Evolutionary conservation across 2,797 vertebrate species (phyloP), one percentile per base, ranked within the genome.

Genomic region (Malacoraja senta): DNA sequence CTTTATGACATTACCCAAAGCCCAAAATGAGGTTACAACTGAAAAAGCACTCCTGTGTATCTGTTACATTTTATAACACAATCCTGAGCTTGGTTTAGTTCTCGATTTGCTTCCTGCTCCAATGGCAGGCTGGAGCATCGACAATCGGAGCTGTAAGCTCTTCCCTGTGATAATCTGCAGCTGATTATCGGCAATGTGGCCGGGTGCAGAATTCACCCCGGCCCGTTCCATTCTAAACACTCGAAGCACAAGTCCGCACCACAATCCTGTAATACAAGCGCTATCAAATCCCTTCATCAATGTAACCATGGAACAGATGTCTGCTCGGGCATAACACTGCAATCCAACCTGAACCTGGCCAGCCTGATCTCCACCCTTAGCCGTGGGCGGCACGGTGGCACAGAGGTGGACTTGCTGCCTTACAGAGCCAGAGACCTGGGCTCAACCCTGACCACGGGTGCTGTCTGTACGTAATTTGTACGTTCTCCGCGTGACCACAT

Each of bases 1-100:
- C 9, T 88, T 88, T 88, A 88, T 68, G 61, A 88, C 84, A 68
- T 88, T 68, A 88, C n/a, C 61, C n/a, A 35, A 88, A 88, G 84
- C n/a, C 15, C 32, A 88, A 68, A 88, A 88, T 88, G 61, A 68
- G 84, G 63, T 88, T 88, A 88, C 17, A 9, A 68, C 61, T 35
- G 65, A 63, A 88, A 32, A 65, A 65, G 63, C 61, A 44, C 84
- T 35, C 84, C 63, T 35, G 84, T 68, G 63, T 17, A 68, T 68
- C 15, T 9, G 61, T 53, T 53, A 83, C 38, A 86, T n/a, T 86
- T 86, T 63, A 86, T 32, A 65, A 17, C 8, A 19, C 29, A 4
- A 8, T 8, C 29, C 63, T 83, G 26, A 84, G 10, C 29, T 21
- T 21, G 84, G 61, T 32, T 32, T 24, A 19, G 15, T 65, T 32